Evolutionary conservation across 2,797 vertebrate species (phyloP), one percentile per base, ranked within the genome.

Genomic region (Prionace glauca): DNA sequence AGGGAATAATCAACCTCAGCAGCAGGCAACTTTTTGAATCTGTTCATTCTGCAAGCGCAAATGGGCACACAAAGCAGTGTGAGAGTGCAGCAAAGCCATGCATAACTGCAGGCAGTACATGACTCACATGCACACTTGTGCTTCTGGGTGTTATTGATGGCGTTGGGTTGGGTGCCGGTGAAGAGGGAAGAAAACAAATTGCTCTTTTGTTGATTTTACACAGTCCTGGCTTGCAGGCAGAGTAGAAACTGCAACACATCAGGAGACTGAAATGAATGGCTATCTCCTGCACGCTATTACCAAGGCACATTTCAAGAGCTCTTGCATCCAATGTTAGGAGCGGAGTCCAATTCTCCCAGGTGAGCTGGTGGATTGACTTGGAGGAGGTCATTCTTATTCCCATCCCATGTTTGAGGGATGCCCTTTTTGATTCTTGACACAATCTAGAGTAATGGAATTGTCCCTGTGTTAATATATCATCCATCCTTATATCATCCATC

Each of bases 41-140:
- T 62, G 88, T 2, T 45, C 26, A 12, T 1, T 1, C 26, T 62
- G 14, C 56, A 91, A 65, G 26, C 18, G 60, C 60, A 12, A 60
- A 0, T n/a, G 60, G 88, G 29, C 16, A 62, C 56, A 62, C 18
- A 90, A 74, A 62, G 11, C 26, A 60, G 4, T 91, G 29, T 8
- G 88, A n/a, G 88, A 91, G 88, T 60, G 88, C 88, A 91, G 14
- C 60, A 65, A 14, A 91, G 60, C 62, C 88, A 65, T 65, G 88
- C 88, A 65, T 65, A 18, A 14, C 87, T 91, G 29, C 88, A 91
- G 88, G 88, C 88, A 20, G 32, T 91, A 65, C 88, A 91, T 32
- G 88, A n/a, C 88, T 91, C 29, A 65, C 87, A 91, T n/a, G 56
- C 88, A 65, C 60, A 91, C 32, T 62, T 65, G 56, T 32, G 14